A percentile compares a stretch with the other conserved stretches of the same genome.
Conservation (phyloP, 2,113 vertebrate genomes). For the Camelus bactrianus region DNA sequence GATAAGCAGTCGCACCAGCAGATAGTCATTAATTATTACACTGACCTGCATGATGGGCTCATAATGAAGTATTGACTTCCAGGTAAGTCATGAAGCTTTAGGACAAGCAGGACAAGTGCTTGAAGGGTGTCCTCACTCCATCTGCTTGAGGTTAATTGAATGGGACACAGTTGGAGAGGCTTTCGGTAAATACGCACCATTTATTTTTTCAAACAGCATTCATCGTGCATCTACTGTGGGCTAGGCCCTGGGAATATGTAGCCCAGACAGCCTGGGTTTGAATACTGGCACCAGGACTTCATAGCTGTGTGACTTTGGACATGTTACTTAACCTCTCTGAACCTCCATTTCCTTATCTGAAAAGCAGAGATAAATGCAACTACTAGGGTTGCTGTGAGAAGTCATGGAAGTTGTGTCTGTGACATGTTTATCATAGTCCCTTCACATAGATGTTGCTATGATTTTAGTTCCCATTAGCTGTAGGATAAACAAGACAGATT, state of each 20-base stretch:
- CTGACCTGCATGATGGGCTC: slow-evolving; percentile 80
- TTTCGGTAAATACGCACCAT: rapidly evolving
- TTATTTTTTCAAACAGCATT: background rate
- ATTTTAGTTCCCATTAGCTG: background rate
- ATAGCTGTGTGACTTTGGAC: background rate
- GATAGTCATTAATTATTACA: slow-evolving; percentile 84
- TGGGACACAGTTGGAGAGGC: background rate
- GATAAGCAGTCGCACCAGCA: slow-evolving; percentile 83
- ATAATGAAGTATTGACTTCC: slow-evolving; percentile 85
- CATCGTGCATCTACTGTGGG: background rate
- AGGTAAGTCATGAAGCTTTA: slow-evolving; percentile 62
- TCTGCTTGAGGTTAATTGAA: slow-evolving; percentile 42
- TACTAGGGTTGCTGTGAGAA: background rate
- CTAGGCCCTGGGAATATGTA: background rate
- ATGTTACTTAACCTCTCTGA: background rate
- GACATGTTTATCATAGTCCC: background rate
- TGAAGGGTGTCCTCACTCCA: background rate
- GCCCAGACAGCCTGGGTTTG: background rate
- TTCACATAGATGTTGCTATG: background rate
- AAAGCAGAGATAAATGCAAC: background rate
- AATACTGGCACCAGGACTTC: background rate
- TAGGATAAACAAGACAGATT: background rate
- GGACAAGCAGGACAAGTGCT: background rate
- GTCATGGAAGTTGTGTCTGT: background rate
- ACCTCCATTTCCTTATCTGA: background rate